Base-by-base conservation (phyloP, 2,888 invertebrate genomes). In the Poecilus cupreus region DNA sequence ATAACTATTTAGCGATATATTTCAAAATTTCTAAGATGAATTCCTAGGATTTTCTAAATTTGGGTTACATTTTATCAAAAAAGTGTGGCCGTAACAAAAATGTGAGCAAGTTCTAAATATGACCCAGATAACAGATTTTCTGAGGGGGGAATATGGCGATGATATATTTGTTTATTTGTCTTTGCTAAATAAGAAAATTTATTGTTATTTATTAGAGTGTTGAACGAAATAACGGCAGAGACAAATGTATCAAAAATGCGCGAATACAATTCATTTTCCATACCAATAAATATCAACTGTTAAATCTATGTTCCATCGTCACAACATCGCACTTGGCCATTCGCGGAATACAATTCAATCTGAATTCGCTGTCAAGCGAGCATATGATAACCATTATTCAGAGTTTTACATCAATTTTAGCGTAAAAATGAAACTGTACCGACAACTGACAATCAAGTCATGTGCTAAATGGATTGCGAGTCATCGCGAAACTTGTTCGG, bases 371-470 rank as follows among this genome's bases (percentile, higher is more conserved):
- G 24, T 26, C n/a, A 24, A 8, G 26, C 60, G 26, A 43, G 60
- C 60, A 60, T 60, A 60, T 60, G 60, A 43, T 43, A 43, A 24
- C 60, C 60, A 60, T 60, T 60, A 60, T 26, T 60, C 60, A 60
- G 60, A 60, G 32, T 60, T 60, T 60, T 60, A 60, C 60, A 60
- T 60, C 60, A 60, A 60, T 60, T 60, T 13, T 13, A 60, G 24
- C 13, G 26, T 5, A 60, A 60, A 60, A 60, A 60, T 60, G 60
- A 1, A 24, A 60, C 60, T 13, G 24, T 20, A 60, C 26, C 26
- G 20, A 54, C 54, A 54, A 54, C 60, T 26, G 60, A 60, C 60
- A 60, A 60, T 60, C 60, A 32, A 32, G 32, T 32, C 4, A 32
- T 32, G 43, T 24, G 60, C 26, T 60, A 60, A 60, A 60, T 60